Percentiles rank a stretch among this genome's conserved stretches.
phyloP scores from a whole-genome alignment of 2,797 vertebrate species.

The Helarctos malayanus region DNA sequence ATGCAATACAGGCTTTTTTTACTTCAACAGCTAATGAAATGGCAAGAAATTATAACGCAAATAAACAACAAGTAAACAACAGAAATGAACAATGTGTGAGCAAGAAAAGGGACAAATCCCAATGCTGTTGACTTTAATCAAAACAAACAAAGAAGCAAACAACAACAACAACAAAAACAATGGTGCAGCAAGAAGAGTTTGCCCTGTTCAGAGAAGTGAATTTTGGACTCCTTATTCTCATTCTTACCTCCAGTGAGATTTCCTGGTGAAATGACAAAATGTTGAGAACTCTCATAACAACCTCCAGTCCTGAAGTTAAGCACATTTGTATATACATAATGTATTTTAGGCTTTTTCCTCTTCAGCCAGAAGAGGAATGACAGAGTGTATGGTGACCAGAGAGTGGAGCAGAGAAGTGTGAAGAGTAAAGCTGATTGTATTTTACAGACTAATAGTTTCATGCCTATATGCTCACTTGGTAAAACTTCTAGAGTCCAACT shows the following conservation, averaged over 20 bases:
- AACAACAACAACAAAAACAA: neutral
- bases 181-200: neutral
- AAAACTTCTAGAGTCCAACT: neutral
- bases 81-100: neutral
- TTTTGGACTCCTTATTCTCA: neutral
- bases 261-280: neutral
- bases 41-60: neutral
- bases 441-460: neutral
- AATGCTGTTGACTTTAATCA: neutral
- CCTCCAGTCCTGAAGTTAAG: neutral
- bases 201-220: neutral
- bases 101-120: neutral
- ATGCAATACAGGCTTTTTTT: neutral
- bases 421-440: neutral
- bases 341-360: neutral
- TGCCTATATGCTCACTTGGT: neutral
- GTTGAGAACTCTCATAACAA: neutral
- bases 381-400: neutral
- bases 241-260: neutral
- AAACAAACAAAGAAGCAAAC: neutral
- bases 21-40: neutral
- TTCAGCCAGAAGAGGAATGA: neutral
- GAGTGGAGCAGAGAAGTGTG: too few species aligned
- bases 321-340: neutral
- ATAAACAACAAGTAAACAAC: neutral